Percentiles rank a stretch among this genome's conserved stretches.
Evolutionary conservation across 2,797 vertebrate species (phyloP).

Genomic region (Periophthalmus magnuspinnatus): DNA sequence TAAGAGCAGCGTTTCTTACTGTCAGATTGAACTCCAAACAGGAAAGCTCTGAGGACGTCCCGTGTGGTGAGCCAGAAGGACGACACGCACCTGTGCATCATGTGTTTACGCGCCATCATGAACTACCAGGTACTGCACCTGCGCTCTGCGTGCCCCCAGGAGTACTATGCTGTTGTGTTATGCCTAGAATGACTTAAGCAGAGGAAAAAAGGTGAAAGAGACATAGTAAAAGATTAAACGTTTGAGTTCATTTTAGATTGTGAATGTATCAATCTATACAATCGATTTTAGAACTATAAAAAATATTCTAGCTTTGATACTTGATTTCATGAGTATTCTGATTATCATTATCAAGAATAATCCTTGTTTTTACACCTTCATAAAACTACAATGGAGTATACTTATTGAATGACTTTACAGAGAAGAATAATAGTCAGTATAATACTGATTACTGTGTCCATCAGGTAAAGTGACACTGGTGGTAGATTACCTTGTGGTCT

Average conservation of each 20-base stretch:
- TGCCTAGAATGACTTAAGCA: background rate
- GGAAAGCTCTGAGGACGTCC: constrained; percentile 82
- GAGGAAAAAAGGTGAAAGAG: background rate
- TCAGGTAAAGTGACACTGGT: constrained; percentile 4
- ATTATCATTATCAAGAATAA: too few relatives aligned
- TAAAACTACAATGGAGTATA: background rate
- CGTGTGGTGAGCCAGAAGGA: constrained; percentile 85
- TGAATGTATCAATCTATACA: background rate
- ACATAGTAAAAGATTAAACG: background rate
- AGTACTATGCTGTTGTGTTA: background rate
- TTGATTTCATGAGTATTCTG: background rate
- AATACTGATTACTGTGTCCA: background rate
- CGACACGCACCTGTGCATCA: constrained; percentile 91
- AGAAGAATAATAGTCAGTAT: background rate
- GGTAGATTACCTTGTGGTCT: background rate
- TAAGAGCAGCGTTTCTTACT: constrained; percentile 36
- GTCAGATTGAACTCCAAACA: constrained; percentile 77
- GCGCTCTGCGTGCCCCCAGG: background rate
- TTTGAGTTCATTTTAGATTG: background rate
- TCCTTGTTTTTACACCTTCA: background rate
- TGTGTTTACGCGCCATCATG: constrained; percentile 97
- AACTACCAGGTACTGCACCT: constrained; percentile 88
- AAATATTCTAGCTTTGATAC: background rate
- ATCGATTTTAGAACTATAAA: background rate
- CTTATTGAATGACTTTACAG: background rate